Base-by-base conservation (phyloP, 2,888 invertebrate genomes). In the Rhamnusium bicolor region DNA sequence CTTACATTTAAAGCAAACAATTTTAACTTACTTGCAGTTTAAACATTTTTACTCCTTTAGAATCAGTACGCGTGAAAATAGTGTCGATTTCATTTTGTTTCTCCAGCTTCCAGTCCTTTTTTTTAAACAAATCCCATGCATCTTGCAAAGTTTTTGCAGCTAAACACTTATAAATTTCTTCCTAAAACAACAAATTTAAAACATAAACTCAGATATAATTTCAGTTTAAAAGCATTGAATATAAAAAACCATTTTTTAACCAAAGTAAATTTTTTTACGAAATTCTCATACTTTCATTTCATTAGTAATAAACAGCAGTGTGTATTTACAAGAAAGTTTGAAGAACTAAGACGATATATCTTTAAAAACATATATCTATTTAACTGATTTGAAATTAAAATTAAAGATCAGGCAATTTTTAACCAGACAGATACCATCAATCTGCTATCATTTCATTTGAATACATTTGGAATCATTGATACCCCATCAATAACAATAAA, bases 71-170 rank as follows among this genome's bases (percentile, higher is more conserved):
- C 7, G 89, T 90, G 78, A 90, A 90, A 27, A 94, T 91, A 5
- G 91, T 87, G 85, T 95, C 96, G 0, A 92, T 91, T 5, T 88
- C 87, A 32, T 91, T 91, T 6, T 90, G 89, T 77, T 90, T 91
- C 88, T 94, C 90, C 81, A 90, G 83, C 84, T 91, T 94, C 97
- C 97, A 97, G 77, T 92, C 92, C 0, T 90, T 87, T 24, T 92
- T 89, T 79, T 91, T 91, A 18, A 95, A 87, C 3, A 94, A 89
- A 7, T 90, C 90, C 89, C 92, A 92, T 0, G 94, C 92, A 77
- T 90, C 91, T 62, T 91, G 89, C 80, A 95, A 88, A 73, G 93
- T 91, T 77, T n/a, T 91, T 70, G 91, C 88, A 0, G 93, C 95
- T 84, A 90, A 90, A 12, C 88, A 88, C 80, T 91, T 92, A 87